Evolutionary conservation across 1,140 invertebrate genomes (phyloP), one percentile per base, ranked within the genome.

Genomic region (Coenobita brevimanus): DNA sequence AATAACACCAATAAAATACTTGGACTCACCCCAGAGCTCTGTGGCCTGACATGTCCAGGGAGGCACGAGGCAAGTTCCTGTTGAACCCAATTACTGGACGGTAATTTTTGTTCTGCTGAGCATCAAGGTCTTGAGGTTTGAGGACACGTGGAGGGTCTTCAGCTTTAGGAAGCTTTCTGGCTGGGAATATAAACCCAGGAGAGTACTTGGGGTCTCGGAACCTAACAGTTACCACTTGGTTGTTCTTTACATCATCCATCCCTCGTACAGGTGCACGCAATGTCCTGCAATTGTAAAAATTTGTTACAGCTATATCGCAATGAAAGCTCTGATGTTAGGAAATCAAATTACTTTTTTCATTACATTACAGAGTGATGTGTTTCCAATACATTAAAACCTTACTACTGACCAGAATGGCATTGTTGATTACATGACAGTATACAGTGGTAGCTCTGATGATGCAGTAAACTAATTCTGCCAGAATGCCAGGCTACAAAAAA

Each of bases 131-230:
- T 73, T 95, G 94, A 0, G 97, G 97, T 92, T 97, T 97, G 43
- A 99, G 93, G 0, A 97, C 96, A 81, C 93, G 93, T 0, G 95
- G 94, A 0, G 97, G 97, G 75, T 96, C 94, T 38, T 94, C 94
- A 81, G 83, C 89, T 50, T 93, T 93, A 62, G 95, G 93, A 54
- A 99, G 93, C 60, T 95, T 93, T 54, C 93, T 94, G 17, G 98
- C 96, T 27, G 95, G 95, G 92, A 97, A 99, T 17, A 97, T 93
- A 91, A 95, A 97, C 89, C 95, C 95, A 1, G 93, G 93, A 0
- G 94, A 92, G 93, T 96, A 99, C 88, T 94, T 93, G 0, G 97
- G 97, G 94, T 99, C 97, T 82, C 95, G 92, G 92, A 94, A 99
- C 62, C 95, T 93, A 1, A 97, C 94, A 91, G 97, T 97, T 91